Base-by-base conservation (phyloP, 1,140 invertebrate genomes). In the Heterodera schachtii region DNA sequence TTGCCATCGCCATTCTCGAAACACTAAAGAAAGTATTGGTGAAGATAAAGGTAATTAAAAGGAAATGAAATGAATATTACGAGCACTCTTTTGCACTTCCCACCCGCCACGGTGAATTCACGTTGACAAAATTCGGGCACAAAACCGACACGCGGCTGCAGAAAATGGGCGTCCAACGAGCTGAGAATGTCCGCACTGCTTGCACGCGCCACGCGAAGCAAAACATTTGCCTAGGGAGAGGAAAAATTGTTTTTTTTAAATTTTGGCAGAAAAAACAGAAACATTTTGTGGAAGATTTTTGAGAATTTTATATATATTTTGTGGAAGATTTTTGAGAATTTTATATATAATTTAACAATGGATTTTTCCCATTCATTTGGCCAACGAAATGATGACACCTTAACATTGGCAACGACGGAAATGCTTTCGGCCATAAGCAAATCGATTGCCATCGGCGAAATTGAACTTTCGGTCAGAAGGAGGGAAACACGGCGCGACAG, bases 341-440 rank as follows among this genome's bases (percentile, higher is more conserved):
- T 31, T 31, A 31, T 31, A 31, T 0, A 1, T 31, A 31, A 31
- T 31, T 31, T 31, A 31, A 31, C 31, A 31, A 31, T 31, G 31
- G 31, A 31, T 31, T 31, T 31, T 31, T 31, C 31, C 31, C 31
- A 31, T 31, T 31, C 31, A 31, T 31, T 31, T 31, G 31, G 31
- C 31, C 31, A 31, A 31, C 31, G 31, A 31, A 31, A 31, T 31
- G 31, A 31, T 31, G 31, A 1, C 31, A 69, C 77, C 44, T 97
- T 96, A 0, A 98, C 95, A 90, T 96, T 96, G 7, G 95, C 91
- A 0, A 96, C 94, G 4, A 98, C 91, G 0, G 95, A 95, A 16
- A 98, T 94, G 0, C 94, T 94, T 71, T 93, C 92, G 81, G 93
- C 92, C n/a, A 94, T 91, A 5, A 88, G 75, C 77, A 90, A 77